Percentiles rank a stretch among this genome's conserved stretches.
Conservation (phyloP, 2,888 invertebrate genomes). For the Pharmacophagus antenor region DNA sequence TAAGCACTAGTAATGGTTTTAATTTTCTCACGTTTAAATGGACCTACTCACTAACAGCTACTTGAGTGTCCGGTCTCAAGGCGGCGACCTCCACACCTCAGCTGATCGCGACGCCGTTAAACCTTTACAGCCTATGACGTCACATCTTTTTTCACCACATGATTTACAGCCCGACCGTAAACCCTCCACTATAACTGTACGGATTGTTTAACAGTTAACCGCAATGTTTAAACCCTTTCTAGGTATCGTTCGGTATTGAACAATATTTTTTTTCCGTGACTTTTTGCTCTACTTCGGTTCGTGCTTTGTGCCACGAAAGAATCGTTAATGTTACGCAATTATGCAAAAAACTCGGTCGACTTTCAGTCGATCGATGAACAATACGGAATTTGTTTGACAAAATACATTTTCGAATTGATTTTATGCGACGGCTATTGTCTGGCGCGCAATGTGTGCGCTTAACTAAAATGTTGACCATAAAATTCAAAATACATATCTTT, state of each 20-base stretch:
- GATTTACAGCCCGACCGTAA: conserved; percentile 75
- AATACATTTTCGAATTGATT: conserved; percentile 43
- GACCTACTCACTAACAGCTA: background rate
- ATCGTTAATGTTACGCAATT: conserved; percentile 66
- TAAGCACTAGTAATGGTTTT: background rate
- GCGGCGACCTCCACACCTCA: conserved; percentile 64
- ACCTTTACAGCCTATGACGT: conserved; percentile 74
- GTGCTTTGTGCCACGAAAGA: conserved; percentile 52
- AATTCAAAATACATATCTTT: conserved; percentile 41
- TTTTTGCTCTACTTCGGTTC: conserved; percentile 74
- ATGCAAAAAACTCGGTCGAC: conserved; percentile 75
- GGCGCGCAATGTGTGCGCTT: conserved; percentile 43
- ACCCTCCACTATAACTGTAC: conserved; percentile 75
- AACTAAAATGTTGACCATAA: conserved; percentile 41
- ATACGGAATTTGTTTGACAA: conserved; percentile 43
- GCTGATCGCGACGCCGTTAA: conserved; percentile 73
- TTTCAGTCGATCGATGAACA: conserved; percentile 43
- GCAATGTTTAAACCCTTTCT: conserved; percentile 79
- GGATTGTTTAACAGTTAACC: conserved; percentile 79
- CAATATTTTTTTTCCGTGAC: conserved; percentile 45
- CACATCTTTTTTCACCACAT: conserved; percentile 71
- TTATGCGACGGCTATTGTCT: conserved; percentile 50
- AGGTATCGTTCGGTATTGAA: conserved; percentile 63
- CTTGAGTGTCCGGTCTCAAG: conserved; percentile 33
- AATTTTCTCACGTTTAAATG: background rate